Percentiles rank a stretch among this genome's conserved stretches.
These are phyloP conservation scores for Turritopsis dohrnii DNA, from an alignment of 30 jellyfish, hydroid and myxozoan species.

Conservation along the genomic window DNA sequence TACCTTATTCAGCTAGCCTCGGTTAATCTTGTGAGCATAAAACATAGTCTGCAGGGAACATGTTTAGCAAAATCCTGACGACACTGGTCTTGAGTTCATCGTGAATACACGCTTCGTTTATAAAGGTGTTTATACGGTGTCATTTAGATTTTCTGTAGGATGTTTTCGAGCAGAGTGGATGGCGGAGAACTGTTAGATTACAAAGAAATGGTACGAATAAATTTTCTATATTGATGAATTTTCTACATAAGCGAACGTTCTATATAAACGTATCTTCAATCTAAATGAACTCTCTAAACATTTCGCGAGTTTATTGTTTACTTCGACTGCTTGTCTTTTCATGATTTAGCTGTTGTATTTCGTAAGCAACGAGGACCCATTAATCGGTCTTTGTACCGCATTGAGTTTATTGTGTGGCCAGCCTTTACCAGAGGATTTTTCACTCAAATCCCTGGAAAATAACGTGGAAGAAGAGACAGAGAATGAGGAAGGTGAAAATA, in stretches of 20 bases:
- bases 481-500: background rate
- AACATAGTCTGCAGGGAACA: no score
- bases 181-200: constrained; percentile 14
- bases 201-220: constrained; percentile 18
- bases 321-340: constrained; percentile 1
- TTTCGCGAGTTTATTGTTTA: background rate
- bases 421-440: background rate
- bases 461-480: background rate
- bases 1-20: no score
- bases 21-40: no score
- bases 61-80: no score
- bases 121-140: background rate
- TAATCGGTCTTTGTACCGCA: constrained; percentile 74
- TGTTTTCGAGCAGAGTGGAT: background rate
- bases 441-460: background rate
- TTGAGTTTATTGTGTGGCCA: constrained; percentile 35
- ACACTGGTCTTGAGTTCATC: no score
- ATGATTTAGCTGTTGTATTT: constrained; percentile 56
- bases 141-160: constrained; percentile 16
- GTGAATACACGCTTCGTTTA: no score
- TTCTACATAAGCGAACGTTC: no score
- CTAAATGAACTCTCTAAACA: no score
- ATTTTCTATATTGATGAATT: no score
- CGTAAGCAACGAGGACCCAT: constrained; percentile 51
- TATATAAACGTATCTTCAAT: no score